Base-by-base conservation (phyloP, 2,797 vertebrate species). In the Pangasius krempfi region DNA sequence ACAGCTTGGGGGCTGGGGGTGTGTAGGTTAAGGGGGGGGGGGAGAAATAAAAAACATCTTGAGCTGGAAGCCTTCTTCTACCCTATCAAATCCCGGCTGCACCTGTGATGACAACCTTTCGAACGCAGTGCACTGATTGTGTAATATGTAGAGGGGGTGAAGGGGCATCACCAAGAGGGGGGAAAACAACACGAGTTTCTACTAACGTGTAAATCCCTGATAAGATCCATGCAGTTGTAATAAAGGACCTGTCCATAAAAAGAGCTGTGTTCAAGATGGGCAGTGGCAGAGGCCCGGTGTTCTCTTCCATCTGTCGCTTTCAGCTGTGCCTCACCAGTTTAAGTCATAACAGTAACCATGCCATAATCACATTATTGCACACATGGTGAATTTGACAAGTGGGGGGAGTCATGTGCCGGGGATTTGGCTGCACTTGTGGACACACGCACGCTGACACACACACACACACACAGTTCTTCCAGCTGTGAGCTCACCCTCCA, bases 321-420 rank as follows among this genome's bases (percentile, higher is more conserved):
- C 66, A 88, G 84, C 83, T 88, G 96, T 97, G 96, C 95, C 96
- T 97, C 47, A 96, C 97, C 98, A 97, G 97, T 98, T 97, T 97
- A 98, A 98, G 98, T 98, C 97, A 97, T 98, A 98, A 98, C 97
- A 98, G 97, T 97, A 97, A 97, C 97, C 97, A 97, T 97, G 97
- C 97, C 97, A 96, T 98, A 97, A 98, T 98, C 97, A 97, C 97
- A 98, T 98, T 98, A 97, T 97, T 97, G 97, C 96, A 96, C 97
- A 98, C 97, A 97, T 97, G 97, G 97, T 97, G 97, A 97, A 97
- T 97, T 97, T 94, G 97, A 96, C 97, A 98, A 95, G 95, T 95
- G 94, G 94, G 94, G 95, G 97, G 97, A 97, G 97, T 97, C 97
- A 98, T 98, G 97, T 98, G 98, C 97, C 97, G 97, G 97, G 96